Percentiles rank a stretch among this genome's conserved stretches.
phyloP scores from a whole-genome alignment of 2,797 vertebrate species.

The Falco columbarius region DNA sequence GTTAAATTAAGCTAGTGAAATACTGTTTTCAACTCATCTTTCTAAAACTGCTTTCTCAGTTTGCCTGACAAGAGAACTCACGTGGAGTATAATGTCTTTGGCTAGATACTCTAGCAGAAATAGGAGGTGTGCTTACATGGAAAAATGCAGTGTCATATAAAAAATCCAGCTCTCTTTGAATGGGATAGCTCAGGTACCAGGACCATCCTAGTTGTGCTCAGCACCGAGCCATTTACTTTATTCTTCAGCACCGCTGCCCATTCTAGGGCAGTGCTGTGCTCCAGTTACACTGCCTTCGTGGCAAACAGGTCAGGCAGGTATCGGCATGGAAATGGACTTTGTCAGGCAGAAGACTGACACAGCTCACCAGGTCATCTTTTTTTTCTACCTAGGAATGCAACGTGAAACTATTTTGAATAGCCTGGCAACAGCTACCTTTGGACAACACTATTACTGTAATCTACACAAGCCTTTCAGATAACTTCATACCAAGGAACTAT shows the following conservation, averaged over 20 bases:
- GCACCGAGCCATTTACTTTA: neutral
- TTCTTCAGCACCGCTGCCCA: neutral
- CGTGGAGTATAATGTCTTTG: neutral
- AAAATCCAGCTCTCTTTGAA: neutral
- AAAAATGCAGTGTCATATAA: neutral
- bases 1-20: neutral
- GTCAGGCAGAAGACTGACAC: neutral
- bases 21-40: neutral
- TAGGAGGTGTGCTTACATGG: fast-evolving
- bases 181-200: neutral
- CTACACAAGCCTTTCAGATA: neutral
- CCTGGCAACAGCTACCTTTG: neutral
- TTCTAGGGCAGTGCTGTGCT: neutral
- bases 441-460: neutral
- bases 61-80: neutral
- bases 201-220: neutral
- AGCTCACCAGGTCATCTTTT: neutral
- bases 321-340: neutral
- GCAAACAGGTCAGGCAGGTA: neutral
- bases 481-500: neutral
- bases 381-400: neutral
- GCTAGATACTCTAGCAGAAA: neutral
- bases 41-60: neutral
- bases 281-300: neutral
- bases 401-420: neutral